Base-by-base conservation (phyloP, 2,113 vertebrate genomes). In the Oxyura jamaicensis region DNA sequence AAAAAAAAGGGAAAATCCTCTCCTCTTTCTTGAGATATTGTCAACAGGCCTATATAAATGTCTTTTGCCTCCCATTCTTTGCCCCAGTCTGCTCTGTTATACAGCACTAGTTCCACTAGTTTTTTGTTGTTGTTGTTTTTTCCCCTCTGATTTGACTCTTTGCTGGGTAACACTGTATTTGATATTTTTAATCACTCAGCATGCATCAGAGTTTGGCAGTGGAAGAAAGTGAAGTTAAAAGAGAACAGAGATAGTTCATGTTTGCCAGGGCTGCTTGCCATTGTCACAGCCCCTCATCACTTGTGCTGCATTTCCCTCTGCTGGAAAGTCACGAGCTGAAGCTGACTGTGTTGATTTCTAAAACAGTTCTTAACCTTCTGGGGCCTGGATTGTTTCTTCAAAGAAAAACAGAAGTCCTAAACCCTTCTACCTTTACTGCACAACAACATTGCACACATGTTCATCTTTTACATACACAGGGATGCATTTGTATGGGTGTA, bases 181-280 rank as follows among this genome's bases (percentile, higher is more conserved):
- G 96, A 97, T 97, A 93, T 96, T 86, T 97, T 96, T 89, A 94
- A 94, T 95, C 97, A 87, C 83, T 95, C 23, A 19, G 90, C 58
- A 18, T 71, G 79, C 39, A 39, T 55, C 97, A 71, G 97, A 86
- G 91, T 90, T 96, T 98, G 98, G 97, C 97, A 96, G 25, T 2
- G 88, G 97, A 98, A 98, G 91, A 98, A 98, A 98, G 94, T 36
- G 92, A 35, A 83, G 72, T 91, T 94, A 91, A 94, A 93, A 90
- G 96, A 93, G 96, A 94, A 31, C 97, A 95, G 97, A 96, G 94
- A 85, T 5, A n/a, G 78, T 36, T 68, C 35, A 52, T 6, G 1
- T 20, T 78, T 58, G 96, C 96, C 96, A 93, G 85, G 97, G 97
- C 97, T 65, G 88, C 41, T 59, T 91, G 97, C 97, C 97, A 91